Evolutionary conservation across 2,888 invertebrate species (phyloP), one percentile per base, ranked within the genome.

Genomic region (Archips crataeganus): DNA sequence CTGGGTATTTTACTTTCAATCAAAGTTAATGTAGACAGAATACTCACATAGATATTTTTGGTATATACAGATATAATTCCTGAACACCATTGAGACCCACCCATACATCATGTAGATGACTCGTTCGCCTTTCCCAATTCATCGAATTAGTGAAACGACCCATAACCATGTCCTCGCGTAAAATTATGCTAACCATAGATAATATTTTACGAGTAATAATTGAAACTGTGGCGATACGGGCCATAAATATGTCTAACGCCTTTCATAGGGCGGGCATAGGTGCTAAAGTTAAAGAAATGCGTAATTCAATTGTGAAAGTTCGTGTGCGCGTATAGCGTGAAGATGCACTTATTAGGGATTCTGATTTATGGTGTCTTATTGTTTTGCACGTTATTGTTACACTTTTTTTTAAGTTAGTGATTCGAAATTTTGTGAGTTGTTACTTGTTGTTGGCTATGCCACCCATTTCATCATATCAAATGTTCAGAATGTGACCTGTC

Each of bases 161-260:
- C 88, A 77, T 89, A 87, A 86, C 88, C 83, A 83, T 81, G 85
- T 84, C 83, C 82, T 82, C 83, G 84, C 85, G 83, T 84, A 78
- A 87, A 87, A 88, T 90, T 87, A 83, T 81, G 77, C 78, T 77
- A 75, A 72, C 80, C 75, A 78, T 77, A 79, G 78, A 78, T 83
- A 84, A 86, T 86, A 85, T 86, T 85, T 80, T 76, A 77, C 76
- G 75, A 79, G 75, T 74, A 77, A 84, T 87, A 88, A 86, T 89
- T 90, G 83, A 79, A 84, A 84, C 87, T 86, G 86, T 81, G 87
- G 86, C 85, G 88, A 88, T 87, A 89, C 86, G 89, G 87, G 75
- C 85, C 90, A 88, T 92, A 92, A 92, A 93, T 92, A 89, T 85
- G 85, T 83, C 86, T 84, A 80, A 82, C 83, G 84, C 88, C 85